Evolutionary conservation across 2,888 invertebrate species (phyloP), one percentile per base, ranked within the genome.

Genomic region (Bursaphelenchus okinawaensis): DNA sequence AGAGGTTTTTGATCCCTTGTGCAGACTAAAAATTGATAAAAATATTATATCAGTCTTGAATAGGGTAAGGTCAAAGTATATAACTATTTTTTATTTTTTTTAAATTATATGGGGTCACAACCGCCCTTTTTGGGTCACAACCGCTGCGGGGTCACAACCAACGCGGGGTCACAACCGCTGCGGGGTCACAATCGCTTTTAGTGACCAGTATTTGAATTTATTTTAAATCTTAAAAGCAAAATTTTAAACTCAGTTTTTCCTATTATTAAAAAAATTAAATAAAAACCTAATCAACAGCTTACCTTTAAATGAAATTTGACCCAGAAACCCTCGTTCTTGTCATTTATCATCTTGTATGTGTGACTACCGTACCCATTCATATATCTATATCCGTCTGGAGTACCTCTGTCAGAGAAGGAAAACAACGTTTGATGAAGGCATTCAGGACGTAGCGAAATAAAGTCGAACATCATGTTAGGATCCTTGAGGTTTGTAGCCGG

Each of bases 401-500:
- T 85, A 29, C 86, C 86, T 55, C 86, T 81, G 56, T 80, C 80
- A 7, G 73, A 70, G 68, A 77, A 77, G 26, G 81, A 70, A 69
- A 81, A 81, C 81, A 82, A 85, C 82, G 63, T 84, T 62, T 82
- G 81, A 68, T 82, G 81, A 50, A 75, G 76, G 20, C 75, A 27
- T 63, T 82, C 81, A 4, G 81, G 82, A 8, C 81, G 75, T 16
- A 75, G 70, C 1, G 69, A 66, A 67, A 71, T 75, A 68, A 81
- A 82, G 6, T 74, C 67, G 51, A 19, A 81, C 61, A 79, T 68
- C 62, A 74, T 73, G 61, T 79, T 77, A 9, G 72, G 63, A 59
- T 80, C 80, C 85, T 92, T 93, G 52, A 93, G 85, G 78, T 87
- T 84, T 0, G 88, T 87, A 22, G 80, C 89, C 0, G 96, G 96